Conservation (phyloP, 2,888 invertebrate species). For the Drosophila leonis region DNA sequence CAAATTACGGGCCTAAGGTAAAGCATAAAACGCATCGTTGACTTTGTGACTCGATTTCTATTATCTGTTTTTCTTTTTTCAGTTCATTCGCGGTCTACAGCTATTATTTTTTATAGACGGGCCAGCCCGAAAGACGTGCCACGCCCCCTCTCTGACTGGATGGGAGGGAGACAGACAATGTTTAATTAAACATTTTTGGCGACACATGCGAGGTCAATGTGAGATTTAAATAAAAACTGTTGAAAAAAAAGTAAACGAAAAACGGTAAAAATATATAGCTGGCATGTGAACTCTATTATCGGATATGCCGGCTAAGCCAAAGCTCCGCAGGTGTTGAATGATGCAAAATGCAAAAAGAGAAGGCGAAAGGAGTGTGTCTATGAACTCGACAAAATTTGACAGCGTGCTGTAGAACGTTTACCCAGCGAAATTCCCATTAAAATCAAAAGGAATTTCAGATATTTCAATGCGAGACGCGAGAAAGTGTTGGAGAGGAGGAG, state of each 20-base stretch:
- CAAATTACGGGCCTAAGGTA: conserved; percentile 60
- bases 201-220: conserved; percentile 27
- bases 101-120: conserved; percentile 59
- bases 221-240: neutral
- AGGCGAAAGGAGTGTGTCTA: conserved; percentile 13
- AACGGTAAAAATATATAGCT: conserved; percentile 19
- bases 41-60: conserved; percentile 34
- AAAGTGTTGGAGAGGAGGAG: neutral
- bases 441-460: conserved; percentile 66
- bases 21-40: conserved; percentile 62
- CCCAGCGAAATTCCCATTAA: conserved; percentile 65
- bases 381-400: conserved; percentile 50
- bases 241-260: neutral
- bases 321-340: conserved; percentile 21
- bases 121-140: conserved; percentile 13
- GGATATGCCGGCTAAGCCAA: conserved; percentile 44
- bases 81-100: conserved; percentile 35
- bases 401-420: conserved; percentile 31
- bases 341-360: conserved; percentile 8
- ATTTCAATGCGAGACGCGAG: conserved; percentile 29
- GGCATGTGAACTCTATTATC: conserved; percentile 42
- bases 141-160: conserved; percentile 20
- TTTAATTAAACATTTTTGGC: conserved; percentile 59
- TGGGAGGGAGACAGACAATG: conserved; percentile 25
- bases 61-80: conserved; percentile 1